Conservation (phyloP, 2,888 invertebrate species). For the Melanotus villosus region DNA sequence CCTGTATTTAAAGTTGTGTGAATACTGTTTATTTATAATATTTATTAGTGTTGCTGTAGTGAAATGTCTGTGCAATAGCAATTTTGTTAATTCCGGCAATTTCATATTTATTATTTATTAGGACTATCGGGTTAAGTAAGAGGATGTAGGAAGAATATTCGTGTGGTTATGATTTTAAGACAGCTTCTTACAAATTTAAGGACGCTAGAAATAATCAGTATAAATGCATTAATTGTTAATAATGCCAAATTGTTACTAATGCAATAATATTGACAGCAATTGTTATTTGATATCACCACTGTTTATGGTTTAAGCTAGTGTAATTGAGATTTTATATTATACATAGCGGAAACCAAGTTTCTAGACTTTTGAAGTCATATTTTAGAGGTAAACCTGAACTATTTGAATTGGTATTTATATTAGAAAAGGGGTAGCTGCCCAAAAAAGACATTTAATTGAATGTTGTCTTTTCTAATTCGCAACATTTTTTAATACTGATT, state of each 20-base stretch:
- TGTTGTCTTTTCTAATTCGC: slow-evolving; percentile 1
- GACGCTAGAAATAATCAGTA: slow-evolving; percentile 17
- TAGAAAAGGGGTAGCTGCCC: slow-evolving; percentile 34
- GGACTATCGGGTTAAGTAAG: slow-evolving; percentile 33
- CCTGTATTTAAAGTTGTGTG: too few relatives aligned
- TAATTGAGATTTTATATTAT: slow-evolving; percentile 55
- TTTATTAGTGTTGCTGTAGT: too few relatives aligned
- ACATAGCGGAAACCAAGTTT: slow-evolving; percentile 54
- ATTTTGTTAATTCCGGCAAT: slow-evolving; percentile 19
- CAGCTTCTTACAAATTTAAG: too few relatives aligned
- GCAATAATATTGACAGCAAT: slow-evolving; percentile 63
- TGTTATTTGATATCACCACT: slow-evolving; percentile 62
- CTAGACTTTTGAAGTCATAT: slow-evolving; percentile 54
- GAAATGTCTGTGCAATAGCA: background rate
- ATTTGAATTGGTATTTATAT: slow-evolving; percentile 50
- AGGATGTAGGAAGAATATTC: slow-evolving; percentile 41
- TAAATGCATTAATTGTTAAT: slow-evolving; percentile 57
- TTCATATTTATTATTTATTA: background rate
- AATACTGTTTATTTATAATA: too few relatives aligned
- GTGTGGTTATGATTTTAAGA: background rate
- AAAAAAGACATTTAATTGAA: background rate
- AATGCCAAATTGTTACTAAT: slow-evolving; percentile 61
- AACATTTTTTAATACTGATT: slow-evolving; percentile 11
- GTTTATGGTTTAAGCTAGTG: slow-evolving; percentile 55
- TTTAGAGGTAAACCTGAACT: slow-evolving; percentile 50